These are phyloP conservation scores for Illadopsis cleaveri DNA, from an alignment of 2,113 vertebrate species.

Conservation along the genomic window DNA sequence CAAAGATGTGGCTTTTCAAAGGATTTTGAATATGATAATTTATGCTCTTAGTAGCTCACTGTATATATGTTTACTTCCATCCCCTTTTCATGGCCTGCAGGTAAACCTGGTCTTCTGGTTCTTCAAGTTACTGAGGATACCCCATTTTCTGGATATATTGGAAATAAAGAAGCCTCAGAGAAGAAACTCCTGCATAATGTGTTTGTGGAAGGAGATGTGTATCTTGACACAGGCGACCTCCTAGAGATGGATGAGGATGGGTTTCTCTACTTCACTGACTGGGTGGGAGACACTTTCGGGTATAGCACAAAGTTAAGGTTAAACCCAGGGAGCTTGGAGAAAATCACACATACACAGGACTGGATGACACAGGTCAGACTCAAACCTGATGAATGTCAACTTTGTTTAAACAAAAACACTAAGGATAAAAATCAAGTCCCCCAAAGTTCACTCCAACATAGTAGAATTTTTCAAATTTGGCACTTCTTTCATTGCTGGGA, in stretches of 20 bases:
- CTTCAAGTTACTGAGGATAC: not conserved
- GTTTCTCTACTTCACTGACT: slow-evolving; percentile 80
- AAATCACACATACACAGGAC: not conserved
- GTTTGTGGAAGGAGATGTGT: slow-evolving; percentile 5
- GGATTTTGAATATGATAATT: not conserved
- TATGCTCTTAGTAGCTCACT: not conserved
- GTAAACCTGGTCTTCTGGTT: slow-evolving; percentile 16
- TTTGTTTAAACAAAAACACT: not conserved
- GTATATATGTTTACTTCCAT: not conserved
- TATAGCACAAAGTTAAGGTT: not conserved
- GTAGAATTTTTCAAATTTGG: not conserved
- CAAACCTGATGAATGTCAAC: not conserved
- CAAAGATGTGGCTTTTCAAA: not conserved
- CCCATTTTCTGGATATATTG: slow-evolving; percentile 16
- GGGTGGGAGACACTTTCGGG: slow-evolving; percentile 83
- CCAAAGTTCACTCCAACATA: not conserved
- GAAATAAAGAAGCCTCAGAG: slow-evolving; percentile 10
- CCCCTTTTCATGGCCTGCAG: not conserved
- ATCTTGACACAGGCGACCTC: slow-evolving; percentile 80
- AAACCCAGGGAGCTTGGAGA: not conserved
- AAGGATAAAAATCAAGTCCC: not conserved
- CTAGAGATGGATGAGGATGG: slow-evolving; percentile 70
- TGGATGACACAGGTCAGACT: not conserved
- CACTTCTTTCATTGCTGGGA: not conserved
- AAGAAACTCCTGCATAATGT: slow-evolving; percentile 8